Evolutionary conservation across 2,113 vertebrate species (phyloP), one percentile per base, ranked within the genome.

Genomic region (Prolemur simus): DNA sequence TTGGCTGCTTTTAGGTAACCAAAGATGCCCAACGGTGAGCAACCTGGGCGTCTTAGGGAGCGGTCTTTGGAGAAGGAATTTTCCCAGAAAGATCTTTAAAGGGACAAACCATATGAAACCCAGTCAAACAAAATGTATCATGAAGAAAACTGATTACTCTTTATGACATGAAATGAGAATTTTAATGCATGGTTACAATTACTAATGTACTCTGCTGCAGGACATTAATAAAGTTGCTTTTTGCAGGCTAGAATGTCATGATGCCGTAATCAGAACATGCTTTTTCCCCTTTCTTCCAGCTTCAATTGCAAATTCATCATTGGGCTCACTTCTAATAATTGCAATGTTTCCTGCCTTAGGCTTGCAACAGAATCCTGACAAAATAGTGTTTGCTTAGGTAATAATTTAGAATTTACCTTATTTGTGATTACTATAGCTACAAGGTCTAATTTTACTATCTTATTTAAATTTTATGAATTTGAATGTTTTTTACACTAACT

Each of bases 171-270:
- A 74, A 94, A 52, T 7, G 69, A 98, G 84, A 89, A 94, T 88
- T 96, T 77, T 56, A 97, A 96, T 93, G 96, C 96, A 97, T 97
- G 96, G 49, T 97, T 98, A 96, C 97, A 96, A 93, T 96, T 96
- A 97, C 98, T 98, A 88, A 97, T 98, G 96, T 97, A 96, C 96
- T 96, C 96, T 98, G 97, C 98, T 97, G 94, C 95, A 81, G 98
- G 97, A 97, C 97, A 98, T 98, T 97, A 98, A 98, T 98, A 98
- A 98, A 98, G 97, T 97, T 96, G 98, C 98, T 98, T 98, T 90
- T 97, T 97, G 95, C 97, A 97, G 97, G 81, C 97, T 97, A 92
- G 95, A 60, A 93, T 49, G 83, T 97, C 96, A 97, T 97, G 91
- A 94, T 97, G 95, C 98, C 34, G 29, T 97, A 97, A 98, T 98